These are phyloP conservation scores for Dicyema japonicum DNA, from an alignment of 1,140 invertebrate species.

Conservation along the genomic window DNA sequence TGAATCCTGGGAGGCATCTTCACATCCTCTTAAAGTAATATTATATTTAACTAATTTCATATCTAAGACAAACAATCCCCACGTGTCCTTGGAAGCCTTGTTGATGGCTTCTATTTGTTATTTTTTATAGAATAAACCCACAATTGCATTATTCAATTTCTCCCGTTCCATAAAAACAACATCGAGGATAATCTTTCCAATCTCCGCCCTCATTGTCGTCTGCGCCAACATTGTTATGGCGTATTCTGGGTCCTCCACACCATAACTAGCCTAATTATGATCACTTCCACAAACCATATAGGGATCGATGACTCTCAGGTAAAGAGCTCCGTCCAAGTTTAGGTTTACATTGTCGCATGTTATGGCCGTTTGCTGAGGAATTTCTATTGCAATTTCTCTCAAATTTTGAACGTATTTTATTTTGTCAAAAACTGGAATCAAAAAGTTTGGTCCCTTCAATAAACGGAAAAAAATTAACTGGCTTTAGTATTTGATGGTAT, in stretches of 20 bases:
- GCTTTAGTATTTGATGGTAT: constrained; percentile 58
- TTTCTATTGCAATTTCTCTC: constrained; percentile 95
- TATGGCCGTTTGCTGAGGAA: constrained; percentile 86
- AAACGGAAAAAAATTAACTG: constrained; percentile 20
- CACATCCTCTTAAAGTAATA: constrained; percentile 37
- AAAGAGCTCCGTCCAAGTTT: constrained; percentile 78
- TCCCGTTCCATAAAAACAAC: constrained; percentile 84
- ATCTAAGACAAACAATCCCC: no score
- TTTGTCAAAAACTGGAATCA: constrained; percentile 59
- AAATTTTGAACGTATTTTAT: constrained; percentile 90
- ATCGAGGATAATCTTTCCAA: constrained; percentile 86
- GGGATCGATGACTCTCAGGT: constrained; percentile 60
- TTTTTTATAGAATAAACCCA: constrained; percentile 76
- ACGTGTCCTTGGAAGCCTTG: no score
- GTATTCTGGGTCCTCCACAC: constrained; percentile 94
- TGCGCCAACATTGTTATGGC: constrained; percentile 71
- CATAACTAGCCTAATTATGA: constrained; percentile 43
- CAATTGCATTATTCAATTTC: constrained; percentile 67
- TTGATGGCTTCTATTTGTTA: no score
- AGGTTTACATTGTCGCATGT: constrained; percentile 82
- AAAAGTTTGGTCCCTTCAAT: constrained; percentile 45
- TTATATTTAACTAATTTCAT: constrained; percentile 1
- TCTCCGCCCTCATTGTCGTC: constrained; percentile 87
- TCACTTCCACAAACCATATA: constrained; percentile 29
- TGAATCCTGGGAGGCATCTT: constrained; percentile 59